phyloP scores from a whole-genome alignment of 2,888 invertebrate species.

The Apamea anceps region DNA sequence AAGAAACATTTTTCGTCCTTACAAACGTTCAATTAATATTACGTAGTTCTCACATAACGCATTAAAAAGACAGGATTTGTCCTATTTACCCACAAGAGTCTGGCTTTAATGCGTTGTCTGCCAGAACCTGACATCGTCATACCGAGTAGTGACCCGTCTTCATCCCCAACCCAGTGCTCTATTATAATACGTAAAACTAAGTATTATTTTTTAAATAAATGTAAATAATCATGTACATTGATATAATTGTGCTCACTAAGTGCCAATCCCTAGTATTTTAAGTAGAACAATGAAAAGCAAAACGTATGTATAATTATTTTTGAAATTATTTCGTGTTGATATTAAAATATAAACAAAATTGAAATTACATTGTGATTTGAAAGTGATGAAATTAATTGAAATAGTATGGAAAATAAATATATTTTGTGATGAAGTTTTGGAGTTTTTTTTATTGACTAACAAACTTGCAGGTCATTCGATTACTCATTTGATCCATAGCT shows the following conservation, averaged over 20 bases:
- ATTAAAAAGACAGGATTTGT: background rate
- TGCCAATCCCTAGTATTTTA: constrained; percentile 84
- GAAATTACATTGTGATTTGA: constrained; percentile 79
- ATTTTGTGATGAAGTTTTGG: constrained; percentile 76
- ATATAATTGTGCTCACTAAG: constrained; percentile 85
- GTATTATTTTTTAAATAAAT: constrained; percentile 63
- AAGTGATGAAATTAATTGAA: constrained; percentile 77
- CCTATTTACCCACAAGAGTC: background rate
- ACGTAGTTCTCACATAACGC: constrained; percentile 12
- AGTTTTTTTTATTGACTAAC: constrained; percentile 26
- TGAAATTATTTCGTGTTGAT: constrained; percentile 70
- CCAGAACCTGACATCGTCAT: constrained; percentile 46
- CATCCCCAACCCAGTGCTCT: constrained; percentile 36
- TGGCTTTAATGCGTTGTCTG: constrained; percentile 24
- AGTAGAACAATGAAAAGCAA: constrained; percentile 78
- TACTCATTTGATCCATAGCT: background rate
- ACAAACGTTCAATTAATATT: background rate
- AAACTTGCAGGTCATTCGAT: background rate
- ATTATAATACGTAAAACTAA: constrained; percentile 65
- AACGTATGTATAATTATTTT: constrained; percentile 42
- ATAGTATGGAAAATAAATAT: constrained; percentile 77
- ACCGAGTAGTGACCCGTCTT: constrained; percentile 31
- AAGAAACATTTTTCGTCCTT: background rate
- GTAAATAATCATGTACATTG: constrained; percentile 76
- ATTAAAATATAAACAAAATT: constrained; percentile 66